Base-by-base conservation (phyloP, 2,113 vertebrate species). In the Phylloscopus trochiloides region DNA sequence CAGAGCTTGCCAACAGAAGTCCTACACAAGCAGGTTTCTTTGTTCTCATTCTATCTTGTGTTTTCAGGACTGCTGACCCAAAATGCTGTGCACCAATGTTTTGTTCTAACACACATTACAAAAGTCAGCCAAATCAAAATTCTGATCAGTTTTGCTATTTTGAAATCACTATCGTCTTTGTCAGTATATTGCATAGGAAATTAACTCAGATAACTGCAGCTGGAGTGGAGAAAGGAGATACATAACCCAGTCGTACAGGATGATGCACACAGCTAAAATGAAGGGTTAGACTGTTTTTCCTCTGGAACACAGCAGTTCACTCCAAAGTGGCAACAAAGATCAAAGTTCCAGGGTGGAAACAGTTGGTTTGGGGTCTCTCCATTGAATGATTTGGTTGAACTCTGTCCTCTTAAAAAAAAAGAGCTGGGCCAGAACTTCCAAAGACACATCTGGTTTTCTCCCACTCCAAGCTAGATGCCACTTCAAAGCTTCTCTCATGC, bases 401-500 rank as follows among this genome's bases (percentile, higher is more conserved):
- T 94, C 29, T 31, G 28, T 36, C 17, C 34, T 52, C 51, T 76
- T 25, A 42, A 82, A 62, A 85, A n/a, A 7, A 45, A 21, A 29
- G 12, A 94, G 17, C 71, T 51, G 26, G 48, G 38, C 19, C 71
- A 90, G 88, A 67, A 57, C 40, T 80, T 20, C 9, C 24, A 14
- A 67, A 83, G 59, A 70, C 43, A 70, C 87, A 96, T 96, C 85
- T 96, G 94, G 20, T 91, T 92, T 96, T 74, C 82, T 51, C 75
- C 38, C 78, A 79, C 88, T 90, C 52, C 80, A 78, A 96, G 78
- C 66, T 94, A 55, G 75, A 92, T 31, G 36, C 94, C 90, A 96
- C 96, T 95, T 97, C 94, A 96, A 96, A 96, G 93, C 63, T 45
- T 74, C 75, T 38, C 55, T 63, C 25, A 24, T 66, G 67, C 21